A percentile compares a stretch with the other conserved stretches of the same genome.
Evolutionary conservation across 1,140 invertebrate species (phyloP).

Genomic region (Tribolium madens): DNA sequence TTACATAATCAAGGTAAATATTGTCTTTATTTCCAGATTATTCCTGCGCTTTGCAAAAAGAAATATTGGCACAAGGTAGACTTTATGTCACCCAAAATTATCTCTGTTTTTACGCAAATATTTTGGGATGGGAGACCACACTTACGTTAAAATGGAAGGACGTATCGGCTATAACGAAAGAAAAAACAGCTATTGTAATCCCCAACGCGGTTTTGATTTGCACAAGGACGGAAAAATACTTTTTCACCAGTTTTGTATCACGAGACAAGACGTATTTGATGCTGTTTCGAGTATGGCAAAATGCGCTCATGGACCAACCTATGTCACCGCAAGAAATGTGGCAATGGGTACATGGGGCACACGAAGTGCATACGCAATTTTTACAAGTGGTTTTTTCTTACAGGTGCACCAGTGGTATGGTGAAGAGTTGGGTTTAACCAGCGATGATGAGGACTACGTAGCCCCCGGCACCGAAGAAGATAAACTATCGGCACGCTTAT

Average conservation of each 20-base stretch:
- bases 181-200: conserved; percentile 93
- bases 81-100: conserved; percentile 94
- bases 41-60: conserved; percentile 94
- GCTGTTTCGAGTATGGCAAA: conserved; percentile 96
- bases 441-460: conserved; percentile 92
- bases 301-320: conserved; percentile 90
- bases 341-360: conserved; percentile 74
- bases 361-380: not conserved
- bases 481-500: conserved; percentile 68
- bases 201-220: conserved; percentile 93
- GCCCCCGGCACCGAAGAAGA: conserved; percentile 70
- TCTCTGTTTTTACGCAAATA: conserved; percentile 96
- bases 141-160: conserved; percentile 87
- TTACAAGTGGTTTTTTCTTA: not conserved
- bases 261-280: conserved; percentile 95
- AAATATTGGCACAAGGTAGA: conserved; percentile 92
- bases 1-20: conserved; percentile 9
- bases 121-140: conserved; percentile 93
- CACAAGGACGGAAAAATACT: conserved; percentile 88
- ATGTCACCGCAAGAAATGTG: conserved; percentile 90
- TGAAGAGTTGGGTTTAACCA: conserved; percentile 91
- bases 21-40: conserved; percentile 79
- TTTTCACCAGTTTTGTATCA: conserved; percentile 92
- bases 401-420: conserved; percentile 86
- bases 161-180: conserved; percentile 92